A percentile compares a stretch with the other conserved stretches of the same genome.
phyloP scores from a whole-genome alignment of 2,888 invertebrate genomes.

The Gnatocerus cornutus region DNA sequence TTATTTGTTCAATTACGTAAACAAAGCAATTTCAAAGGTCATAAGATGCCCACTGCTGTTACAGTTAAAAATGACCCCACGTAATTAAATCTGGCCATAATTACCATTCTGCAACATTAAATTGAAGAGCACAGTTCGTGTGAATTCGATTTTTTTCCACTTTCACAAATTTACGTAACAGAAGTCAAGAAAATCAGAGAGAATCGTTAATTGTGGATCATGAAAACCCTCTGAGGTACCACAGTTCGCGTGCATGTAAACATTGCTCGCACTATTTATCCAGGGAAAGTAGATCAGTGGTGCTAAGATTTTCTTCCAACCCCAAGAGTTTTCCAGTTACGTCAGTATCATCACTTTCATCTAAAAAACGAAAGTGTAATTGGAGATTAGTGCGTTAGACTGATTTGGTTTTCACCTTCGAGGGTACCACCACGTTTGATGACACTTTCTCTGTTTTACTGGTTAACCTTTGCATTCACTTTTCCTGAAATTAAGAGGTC shows the following conservation, averaged over 20 bases:
- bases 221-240: neutral
- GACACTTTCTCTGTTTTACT: conserved; percentile 40
- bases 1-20: conserved; percentile 42
- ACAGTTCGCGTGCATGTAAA: neutral
- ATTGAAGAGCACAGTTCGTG: conserved; percentile 32
- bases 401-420: conserved; percentile 18
- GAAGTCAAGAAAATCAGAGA: conserved; percentile 4
- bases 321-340: conserved; percentile 6
- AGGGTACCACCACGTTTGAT: conserved; percentile 7
- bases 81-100: conserved; percentile 23
- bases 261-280: conserved; percentile 32
- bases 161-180: conserved; percentile 35
- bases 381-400: conserved; percentile 23
- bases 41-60: conserved; percentile 14
- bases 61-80: conserved; percentile 18
- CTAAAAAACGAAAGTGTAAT: conserved; percentile 44
- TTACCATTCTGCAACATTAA: conserved; percentile 1
- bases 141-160: conserved; percentile 33
- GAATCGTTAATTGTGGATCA: neutral
- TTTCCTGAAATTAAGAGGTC: conserved; percentile 39
- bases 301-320: neutral
- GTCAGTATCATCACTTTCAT: conserved; percentile 32
- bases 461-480: conserved; percentile 44
- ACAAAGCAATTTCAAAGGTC: conserved; percentile 40
- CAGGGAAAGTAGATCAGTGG: conserved; percentile 26